Evolutionary conservation across 2,888 invertebrate species (phyloP).

Genomic region (Thecophora atra): DNA sequence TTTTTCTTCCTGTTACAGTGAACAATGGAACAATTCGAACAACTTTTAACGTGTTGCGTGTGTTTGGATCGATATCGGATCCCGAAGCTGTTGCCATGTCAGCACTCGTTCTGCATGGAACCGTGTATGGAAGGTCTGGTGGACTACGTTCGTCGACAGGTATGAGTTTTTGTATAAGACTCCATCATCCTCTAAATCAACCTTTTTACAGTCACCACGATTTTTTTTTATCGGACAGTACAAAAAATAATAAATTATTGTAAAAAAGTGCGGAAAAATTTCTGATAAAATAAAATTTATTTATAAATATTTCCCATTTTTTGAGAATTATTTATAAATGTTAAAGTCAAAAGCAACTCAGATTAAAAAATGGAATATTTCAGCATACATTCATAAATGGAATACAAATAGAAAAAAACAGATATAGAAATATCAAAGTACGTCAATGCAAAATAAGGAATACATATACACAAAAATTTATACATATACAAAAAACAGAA

Average conservation of each 20-base stretch:
- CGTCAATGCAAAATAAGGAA: neutral
- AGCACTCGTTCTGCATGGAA: conserved; percentile 99
- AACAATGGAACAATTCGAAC: conserved; percentile 95
- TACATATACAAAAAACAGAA: neutral
- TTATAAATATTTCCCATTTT: too few species aligned
- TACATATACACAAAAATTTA: neutral
- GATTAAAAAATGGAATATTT: too few species aligned
- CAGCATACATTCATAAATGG: too few species aligned
- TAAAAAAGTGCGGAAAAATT: too few species aligned
- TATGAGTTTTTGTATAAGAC: conserved; percentile 57
- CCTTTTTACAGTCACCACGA: too few species aligned
- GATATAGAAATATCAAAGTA: neutral
- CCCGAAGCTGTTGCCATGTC: conserved; percentile 98
- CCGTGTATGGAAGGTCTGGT: conserved; percentile 98
- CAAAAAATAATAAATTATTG: too few species aligned
- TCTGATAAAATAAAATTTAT: too few species aligned
- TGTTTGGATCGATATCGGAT: conserved; percentile 96
- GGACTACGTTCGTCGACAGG: conserved; percentile 93
- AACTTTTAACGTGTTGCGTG: conserved; percentile 96
- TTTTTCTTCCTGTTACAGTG: conserved; percentile 51
- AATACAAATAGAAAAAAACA: conserved; percentile 19
- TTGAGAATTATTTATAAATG: too few species aligned
- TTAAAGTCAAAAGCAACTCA: too few species aligned
- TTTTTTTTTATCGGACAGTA: too few species aligned
- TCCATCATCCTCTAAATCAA: too few species aligned